phyloP scores from a whole-genome alignment of 2,113 vertebrate species.

The Otolemur garnettii region DNA sequence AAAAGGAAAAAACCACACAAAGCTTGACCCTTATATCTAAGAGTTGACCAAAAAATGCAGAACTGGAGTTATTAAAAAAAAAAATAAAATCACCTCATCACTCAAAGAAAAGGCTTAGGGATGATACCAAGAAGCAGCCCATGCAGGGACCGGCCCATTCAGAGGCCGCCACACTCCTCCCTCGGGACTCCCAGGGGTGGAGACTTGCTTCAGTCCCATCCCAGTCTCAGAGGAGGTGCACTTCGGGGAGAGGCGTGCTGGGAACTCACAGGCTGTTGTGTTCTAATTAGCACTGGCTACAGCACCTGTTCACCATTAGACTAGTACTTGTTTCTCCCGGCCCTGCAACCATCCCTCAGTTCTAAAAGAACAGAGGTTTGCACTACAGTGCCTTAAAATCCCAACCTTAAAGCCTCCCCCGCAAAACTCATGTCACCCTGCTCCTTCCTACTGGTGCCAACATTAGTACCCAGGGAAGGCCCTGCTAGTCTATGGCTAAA shows the following conservation, averaged over 20 bases:
- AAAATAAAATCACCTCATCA: not conserved
- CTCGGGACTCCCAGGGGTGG: not conserved
- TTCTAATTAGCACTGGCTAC: not conserved
- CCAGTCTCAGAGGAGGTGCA: not conserved
- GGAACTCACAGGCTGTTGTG: not conserved
- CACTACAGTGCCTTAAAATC: not conserved
- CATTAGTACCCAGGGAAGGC: accelerated
- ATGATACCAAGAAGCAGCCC: not conserved
- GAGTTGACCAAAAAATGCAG: not conserved
- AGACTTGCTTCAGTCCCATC: not conserved
- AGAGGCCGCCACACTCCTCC: not conserved
- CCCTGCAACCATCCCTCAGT: not conserved
- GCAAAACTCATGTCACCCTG: accelerated
- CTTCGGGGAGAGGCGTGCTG: accelerated
- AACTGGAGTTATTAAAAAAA: not conserved
- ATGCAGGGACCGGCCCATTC: accelerated
- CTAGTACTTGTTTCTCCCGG: not conserved
- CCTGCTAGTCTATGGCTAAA: not conserved
- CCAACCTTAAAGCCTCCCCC: not conserved
- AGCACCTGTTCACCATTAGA: not conserved
- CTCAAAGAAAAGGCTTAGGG: not conserved
- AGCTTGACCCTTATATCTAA: no score
- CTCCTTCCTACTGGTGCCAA: not conserved
- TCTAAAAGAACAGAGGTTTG: not conserved
- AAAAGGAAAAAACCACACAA: not conserved